Percentiles rank a stretch among this genome's conserved stretches.
Conservation (phyloP, 2,888 invertebrate species). For the Beris morrisii region DNA sequence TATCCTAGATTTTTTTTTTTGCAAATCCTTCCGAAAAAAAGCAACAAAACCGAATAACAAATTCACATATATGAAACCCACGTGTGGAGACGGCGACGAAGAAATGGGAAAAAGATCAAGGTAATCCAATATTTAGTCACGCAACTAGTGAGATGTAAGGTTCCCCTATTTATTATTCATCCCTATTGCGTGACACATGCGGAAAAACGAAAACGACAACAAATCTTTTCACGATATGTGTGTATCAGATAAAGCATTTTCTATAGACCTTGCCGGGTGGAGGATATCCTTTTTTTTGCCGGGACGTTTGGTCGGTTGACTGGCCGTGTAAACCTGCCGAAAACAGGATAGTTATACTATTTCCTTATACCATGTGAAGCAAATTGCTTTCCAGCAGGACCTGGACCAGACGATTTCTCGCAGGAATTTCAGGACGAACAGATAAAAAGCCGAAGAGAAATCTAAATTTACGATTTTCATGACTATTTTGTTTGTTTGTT, state of each 20-base stretch:
- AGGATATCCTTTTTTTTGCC: conserved; percentile 13
- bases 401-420: neutral
- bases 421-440: neutral
- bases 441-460: neutral
- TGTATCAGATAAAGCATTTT: conserved; percentile 23
- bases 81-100: neutral
- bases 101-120: conserved; percentile 23
- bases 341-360: neutral
- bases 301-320: neutral
- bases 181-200: conserved; percentile 32
- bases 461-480: conserved; percentile 22
- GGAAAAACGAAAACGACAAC: conserved; percentile 27
- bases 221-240: conserved; percentile 26
- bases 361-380: conserved; percentile 5
- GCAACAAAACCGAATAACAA: neutral
- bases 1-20: conserved; percentile 20
- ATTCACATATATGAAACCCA: neutral
- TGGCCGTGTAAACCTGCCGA: neutral
- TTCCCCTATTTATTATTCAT: conserved; percentile 29
- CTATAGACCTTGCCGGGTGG: conserved; percentile 15
- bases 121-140: conserved; percentile 34
- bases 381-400: neutral
- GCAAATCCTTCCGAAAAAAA: conserved; percentile 27
- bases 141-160: conserved; percentile 30
- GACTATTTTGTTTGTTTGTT: conserved; percentile 25